Base-by-base conservation (phyloP, 92 coral and sea anemone species). In the Parazoanthus atlanticus region DNA sequence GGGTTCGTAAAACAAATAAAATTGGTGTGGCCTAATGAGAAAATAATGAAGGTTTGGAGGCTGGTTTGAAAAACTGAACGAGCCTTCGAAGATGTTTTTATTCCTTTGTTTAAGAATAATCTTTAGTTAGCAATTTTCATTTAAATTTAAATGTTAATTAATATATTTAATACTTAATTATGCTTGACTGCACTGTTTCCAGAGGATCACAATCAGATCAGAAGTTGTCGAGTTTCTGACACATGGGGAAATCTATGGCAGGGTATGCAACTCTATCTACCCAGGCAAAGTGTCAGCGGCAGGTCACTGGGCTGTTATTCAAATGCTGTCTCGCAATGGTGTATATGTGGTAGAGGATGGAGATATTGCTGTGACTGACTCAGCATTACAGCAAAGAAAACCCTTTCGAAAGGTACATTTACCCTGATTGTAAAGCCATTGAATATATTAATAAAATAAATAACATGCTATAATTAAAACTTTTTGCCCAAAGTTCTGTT, bases 241-340 rank as follows among this genome's bases (percentile, higher is more conserved):
- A 66, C 92, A 91, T 82, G 99, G 96, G 0, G 96, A 93, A 77
- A 93, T 95, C 66, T 96, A 96, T 81, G 74, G 98, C 83, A 92
- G 92, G 28, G 99, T 96, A 41, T 96, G 98, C 83, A 76, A 91
- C 71, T 85, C 92, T 61, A 92, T 96, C 79, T 96, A 93, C 78
- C 89, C 90, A 58, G 93, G 89, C 49, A 92, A 92, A 81, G 93
- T 85, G 64, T 92, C 91, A 25, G 90, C 93, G 23, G 92, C 91
- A 25, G 99, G 99, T 49, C 99, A 96, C 85, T 95, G 99, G 99
- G 98, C 98, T 29, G 93, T 96, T 36, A 92, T 96, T 76, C 99
- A 96, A 88, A 88, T 93, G 13, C 88, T 96, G 41, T 95, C 99
- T 40, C 93, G 94, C 25, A 94, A 95, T 91, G 98, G 99, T 21